Conservation (phyloP, 2,797 vertebrate species). For the Morus bassanus region DNA sequence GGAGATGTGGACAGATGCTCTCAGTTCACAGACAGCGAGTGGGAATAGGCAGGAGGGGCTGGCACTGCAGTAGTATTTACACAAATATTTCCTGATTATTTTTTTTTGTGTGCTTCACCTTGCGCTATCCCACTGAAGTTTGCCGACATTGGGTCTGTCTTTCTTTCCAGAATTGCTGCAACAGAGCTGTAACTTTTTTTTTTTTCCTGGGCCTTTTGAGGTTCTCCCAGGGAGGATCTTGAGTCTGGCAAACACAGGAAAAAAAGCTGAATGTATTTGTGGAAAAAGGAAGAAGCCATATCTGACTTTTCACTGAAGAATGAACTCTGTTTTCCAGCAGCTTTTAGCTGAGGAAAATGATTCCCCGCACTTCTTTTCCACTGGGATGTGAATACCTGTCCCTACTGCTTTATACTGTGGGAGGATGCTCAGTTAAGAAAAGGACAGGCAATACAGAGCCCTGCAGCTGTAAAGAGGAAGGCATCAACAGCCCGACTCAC, state of each 20-base stretch:
- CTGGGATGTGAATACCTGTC: not conserved
- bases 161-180: not conserved
- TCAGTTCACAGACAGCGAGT: not conserved
- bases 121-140: not conserved
- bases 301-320: not conserved
- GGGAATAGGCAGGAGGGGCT: not conserved
- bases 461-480: not conserved
- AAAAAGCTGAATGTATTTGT: not conserved
- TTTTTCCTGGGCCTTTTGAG: not conserved
- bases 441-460: not conserved
- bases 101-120: not conserved
- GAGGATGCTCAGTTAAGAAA: not conserved
- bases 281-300: not conserved
- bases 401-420: fast-evolving
- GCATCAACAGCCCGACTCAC: not conserved
- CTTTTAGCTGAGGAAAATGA: not conserved
- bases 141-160: not conserved
- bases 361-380: not conserved
- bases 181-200: not conserved
- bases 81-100: not conserved
- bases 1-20: constrained; percentile 47
- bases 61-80: not conserved
- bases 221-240: not conserved
- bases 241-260: not conserved
- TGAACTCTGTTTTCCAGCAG: not conserved